phyloP scores from a whole-genome alignment of 2,113 vertebrate species.

The Callorhinus ursinus region DNA sequence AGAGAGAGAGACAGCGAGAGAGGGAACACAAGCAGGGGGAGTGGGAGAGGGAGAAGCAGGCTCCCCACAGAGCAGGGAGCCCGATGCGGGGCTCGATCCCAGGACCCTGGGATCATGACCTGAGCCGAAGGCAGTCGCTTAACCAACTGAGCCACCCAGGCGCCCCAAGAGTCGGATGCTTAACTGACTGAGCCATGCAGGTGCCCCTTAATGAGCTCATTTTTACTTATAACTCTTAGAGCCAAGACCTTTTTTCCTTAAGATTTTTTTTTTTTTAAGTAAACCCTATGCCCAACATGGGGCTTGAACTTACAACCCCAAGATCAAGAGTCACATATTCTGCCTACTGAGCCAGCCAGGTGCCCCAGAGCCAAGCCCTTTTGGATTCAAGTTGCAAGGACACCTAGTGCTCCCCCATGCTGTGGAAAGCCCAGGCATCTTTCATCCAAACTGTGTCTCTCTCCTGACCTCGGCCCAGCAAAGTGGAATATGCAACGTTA shows the following conservation, averaged over 20 bases:
- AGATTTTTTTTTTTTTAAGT: background rate
- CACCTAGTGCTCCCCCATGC: background rate
- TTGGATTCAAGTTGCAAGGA: background rate
- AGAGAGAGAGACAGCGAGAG: too few relatives aligned
- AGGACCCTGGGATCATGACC: too few relatives aligned
- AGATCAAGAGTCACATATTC: background rate
- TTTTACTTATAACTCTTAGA: background rate
- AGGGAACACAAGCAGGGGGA: too few relatives aligned
- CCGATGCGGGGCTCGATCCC: too few relatives aligned
- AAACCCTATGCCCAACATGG: background rate
- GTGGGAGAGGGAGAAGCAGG: too few relatives aligned
- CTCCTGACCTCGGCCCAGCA: background rate
- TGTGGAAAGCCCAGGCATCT: background rate
- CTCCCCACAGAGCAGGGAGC: too few relatives aligned
- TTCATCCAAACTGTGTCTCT: background rate
- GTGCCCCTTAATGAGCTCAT: background rate
- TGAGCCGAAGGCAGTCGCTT: too few relatives aligned
- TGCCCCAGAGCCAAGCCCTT: background rate
- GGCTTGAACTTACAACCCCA: background rate
- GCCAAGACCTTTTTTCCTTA: background rate
- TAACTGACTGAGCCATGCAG: background rate
- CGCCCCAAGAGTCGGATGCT: background rate
- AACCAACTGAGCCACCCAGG: too few relatives aligned
- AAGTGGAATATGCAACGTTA: background rate
- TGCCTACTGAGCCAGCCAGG: background rate